Percentiles rank a stretch among this genome's conserved stretches.
Conservation (phyloP, 2,113 vertebrate genomes). For the Malurus melanocephalus region DNA sequence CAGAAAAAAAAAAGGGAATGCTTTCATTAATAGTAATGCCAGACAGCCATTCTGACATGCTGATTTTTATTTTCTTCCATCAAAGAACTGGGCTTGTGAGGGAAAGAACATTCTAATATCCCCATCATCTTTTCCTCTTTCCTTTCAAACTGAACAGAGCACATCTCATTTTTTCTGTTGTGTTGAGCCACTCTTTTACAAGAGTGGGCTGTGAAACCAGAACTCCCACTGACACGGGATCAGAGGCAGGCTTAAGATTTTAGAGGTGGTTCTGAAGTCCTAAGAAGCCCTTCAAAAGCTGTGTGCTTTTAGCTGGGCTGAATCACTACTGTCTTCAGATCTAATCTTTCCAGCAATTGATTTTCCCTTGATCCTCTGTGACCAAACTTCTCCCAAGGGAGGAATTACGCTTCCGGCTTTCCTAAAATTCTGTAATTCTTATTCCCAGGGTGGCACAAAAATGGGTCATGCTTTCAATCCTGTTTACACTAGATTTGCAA, state of each 20-base stretch:
- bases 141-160: background rate
- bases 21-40: background rate
- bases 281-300: conserved; percentile 31
- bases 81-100: background rate
- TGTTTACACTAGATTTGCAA: conserved; percentile 8
- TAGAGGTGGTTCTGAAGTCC: conserved; percentile 51
- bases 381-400: conserved; percentile 21
- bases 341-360: conserved; percentile 48
- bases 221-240: conserved; percentile 21
- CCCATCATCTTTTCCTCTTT: background rate
- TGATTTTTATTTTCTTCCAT: conserved; percentile 17
- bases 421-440: conserved; percentile 17
- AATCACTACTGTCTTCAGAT: conserved; percentile 40
- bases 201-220: conserved; percentile 22
- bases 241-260: conserved; percentile 36
- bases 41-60: background rate
- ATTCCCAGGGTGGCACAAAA: background rate
- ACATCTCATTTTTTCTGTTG: conserved; percentile 15
- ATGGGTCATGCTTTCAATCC: background rate
- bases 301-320: background rate
- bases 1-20: background rate
- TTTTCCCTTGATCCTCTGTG: conserved; percentile 33
- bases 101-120: conserved; percentile 5
- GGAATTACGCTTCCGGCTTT: background rate
- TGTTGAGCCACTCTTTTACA: conserved; percentile 9